Base-by-base conservation (phyloP, 2,797 vertebrate species). In the Pangasius krempfi region DNA sequence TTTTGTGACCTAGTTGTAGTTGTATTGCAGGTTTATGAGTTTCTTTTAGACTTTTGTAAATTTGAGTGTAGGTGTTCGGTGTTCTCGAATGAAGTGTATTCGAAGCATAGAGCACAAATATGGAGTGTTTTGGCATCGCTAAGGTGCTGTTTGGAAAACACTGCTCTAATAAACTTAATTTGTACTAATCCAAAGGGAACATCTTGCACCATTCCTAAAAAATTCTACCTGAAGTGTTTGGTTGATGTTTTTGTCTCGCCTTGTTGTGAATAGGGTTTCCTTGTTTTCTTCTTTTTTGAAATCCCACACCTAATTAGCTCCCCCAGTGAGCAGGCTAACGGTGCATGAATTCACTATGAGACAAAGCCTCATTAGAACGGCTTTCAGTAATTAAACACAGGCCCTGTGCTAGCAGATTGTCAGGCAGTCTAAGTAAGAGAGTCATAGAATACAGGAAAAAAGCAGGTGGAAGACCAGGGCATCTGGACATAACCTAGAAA, bases 241-340 rank as follows among this genome's bases (percentile, higher is more conserved):
- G 44, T 30, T 44, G 14, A 70, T 54, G 33, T 93, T 91, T 92
- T 91, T 78, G 89, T 52, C 87, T 91, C 87, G 91, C 92, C 93
- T 90, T 94, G 90, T 94, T 93, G 93, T 93, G 92, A 91, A 93
- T 92, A 88, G 93, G 90, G 92, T 93, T 93, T 91, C 93, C 93
- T 92, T 89, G 89, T 66, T 88, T 85, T 78, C 47, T 27, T 54
- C 62, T 18, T 80, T 86, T 76, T 90, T 88, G 33, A 81, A 85
- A 88, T 75, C 82, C 79, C 87, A 86, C 87, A 89, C 72, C 91
- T 95, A 95, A 96, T 96, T 95, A 95, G 93, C 94, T 95, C 93
- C 93, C 93, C 92, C 92, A 90, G 93, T 93, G 94, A 94, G 95
- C 93, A 86, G 91, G 91, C 94, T 96, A 95, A 95, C 94, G 94